Evolutionary conservation across 2,888 invertebrate species (phyloP).

Genomic region (Pyrgus malvae): DNA sequence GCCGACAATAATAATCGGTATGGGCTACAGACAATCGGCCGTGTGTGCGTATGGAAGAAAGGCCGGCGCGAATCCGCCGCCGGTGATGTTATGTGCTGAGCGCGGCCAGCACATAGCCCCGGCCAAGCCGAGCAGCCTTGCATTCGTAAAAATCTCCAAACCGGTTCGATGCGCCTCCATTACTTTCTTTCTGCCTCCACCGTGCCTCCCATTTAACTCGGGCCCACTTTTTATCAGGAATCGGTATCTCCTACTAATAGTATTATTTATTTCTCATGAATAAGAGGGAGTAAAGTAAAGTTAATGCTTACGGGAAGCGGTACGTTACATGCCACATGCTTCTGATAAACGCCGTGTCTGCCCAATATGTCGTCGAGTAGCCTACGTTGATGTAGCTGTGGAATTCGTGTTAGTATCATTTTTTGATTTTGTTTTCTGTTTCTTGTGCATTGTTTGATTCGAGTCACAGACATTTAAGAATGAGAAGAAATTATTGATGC

Average conservation of each 20-base stretch:
- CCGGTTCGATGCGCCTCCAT: slow-evolving; percentile 81
- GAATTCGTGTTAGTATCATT: slow-evolving; percentile 23
- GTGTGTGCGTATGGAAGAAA: slow-evolving; percentile 63
- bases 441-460: slow-evolving; percentile 15
- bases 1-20: slow-evolving; percentile 60
- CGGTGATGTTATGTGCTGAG: slow-evolving; percentile 72
- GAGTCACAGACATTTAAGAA: slow-evolving; percentile 7
- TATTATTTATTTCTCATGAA: slow-evolving; percentile 82
- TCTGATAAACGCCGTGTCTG: slow-evolving; percentile 64
- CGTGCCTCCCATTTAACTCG: slow-evolving; percentile 81
- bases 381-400: slow-evolving; percentile 18
- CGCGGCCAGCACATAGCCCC: slow-evolving; percentile 69
- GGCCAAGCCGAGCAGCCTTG: slow-evolving; percentile 71
- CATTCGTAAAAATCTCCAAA: slow-evolving; percentile 82
- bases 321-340: slow-evolving; percentile 72
- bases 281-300: slow-evolving; percentile 77
- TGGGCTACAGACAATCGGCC: slow-evolving; percentile 43
- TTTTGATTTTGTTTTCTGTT: slow-evolving; percentile 19
- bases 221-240: slow-evolving; percentile 81
- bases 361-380: slow-evolving; percentile 36
- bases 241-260: slow-evolving; percentile 81
- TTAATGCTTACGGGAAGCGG: slow-evolving; percentile 76
- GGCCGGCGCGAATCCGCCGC: slow-evolving; percentile 74
- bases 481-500: neutral
- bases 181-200: slow-evolving; percentile 81